A percentile compares a stretch with the other conserved stretches of the same genome.
phyloP scores from a whole-genome alignment of 2,797 vertebrate species.

The Syngnathus acus region DNA sequence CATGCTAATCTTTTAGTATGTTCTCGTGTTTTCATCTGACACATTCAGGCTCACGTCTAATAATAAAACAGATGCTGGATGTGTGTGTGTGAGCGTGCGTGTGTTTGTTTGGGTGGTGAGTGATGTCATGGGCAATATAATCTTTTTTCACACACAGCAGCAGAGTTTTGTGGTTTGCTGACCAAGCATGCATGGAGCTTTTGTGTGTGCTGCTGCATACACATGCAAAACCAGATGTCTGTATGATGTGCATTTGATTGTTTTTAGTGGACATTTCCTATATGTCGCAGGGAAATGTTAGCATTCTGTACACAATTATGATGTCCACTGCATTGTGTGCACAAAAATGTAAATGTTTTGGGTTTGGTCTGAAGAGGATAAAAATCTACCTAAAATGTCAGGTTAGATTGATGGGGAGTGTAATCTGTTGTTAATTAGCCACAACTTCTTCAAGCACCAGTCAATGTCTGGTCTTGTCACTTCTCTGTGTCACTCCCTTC shows the following conservation, averaged over 20 bases:
- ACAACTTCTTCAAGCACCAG: slow-evolving; percentile 86
- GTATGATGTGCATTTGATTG: slow-evolving; percentile 27
- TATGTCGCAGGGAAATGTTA: slow-evolving; percentile 35
- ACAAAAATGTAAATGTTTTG: slow-evolving; percentile 2
- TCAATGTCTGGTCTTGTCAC: slow-evolving; percentile 38
- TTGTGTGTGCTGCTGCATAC: slow-evolving; percentile 14
- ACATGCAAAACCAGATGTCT: slow-evolving; percentile 7
- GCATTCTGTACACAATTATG: slow-evolving; percentile 20
- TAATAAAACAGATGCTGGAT: slow-evolving; percentile 47
- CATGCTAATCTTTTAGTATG: slow-evolving; percentile 15
- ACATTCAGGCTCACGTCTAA: slow-evolving; percentile 53
- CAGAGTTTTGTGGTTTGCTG: slow-evolving; percentile 47
- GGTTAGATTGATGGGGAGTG: slow-evolving; percentile 67
- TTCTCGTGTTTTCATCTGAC: slow-evolving; percentile 47
- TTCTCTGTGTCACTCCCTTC: slow-evolving; percentile 21
- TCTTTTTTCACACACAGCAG: slow-evolving; percentile 41
- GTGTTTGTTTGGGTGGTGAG: slow-evolving; percentile 15
- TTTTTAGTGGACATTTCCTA: slow-evolving; percentile 33
- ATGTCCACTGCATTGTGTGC: slow-evolving; percentile 11
- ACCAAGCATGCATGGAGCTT: slow-evolving; percentile 26
- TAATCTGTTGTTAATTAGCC: slow-evolving; percentile 82
- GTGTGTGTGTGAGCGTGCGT: slow-evolving; percentile 18
- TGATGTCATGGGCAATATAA: slow-evolving; percentile 51
- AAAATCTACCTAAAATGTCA: slow-evolving; percentile 64
- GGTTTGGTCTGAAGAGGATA: slow-evolving; percentile 25